Conservation (phyloP, 2,888 invertebrate species). For the Ectobius pallidus region DNA sequence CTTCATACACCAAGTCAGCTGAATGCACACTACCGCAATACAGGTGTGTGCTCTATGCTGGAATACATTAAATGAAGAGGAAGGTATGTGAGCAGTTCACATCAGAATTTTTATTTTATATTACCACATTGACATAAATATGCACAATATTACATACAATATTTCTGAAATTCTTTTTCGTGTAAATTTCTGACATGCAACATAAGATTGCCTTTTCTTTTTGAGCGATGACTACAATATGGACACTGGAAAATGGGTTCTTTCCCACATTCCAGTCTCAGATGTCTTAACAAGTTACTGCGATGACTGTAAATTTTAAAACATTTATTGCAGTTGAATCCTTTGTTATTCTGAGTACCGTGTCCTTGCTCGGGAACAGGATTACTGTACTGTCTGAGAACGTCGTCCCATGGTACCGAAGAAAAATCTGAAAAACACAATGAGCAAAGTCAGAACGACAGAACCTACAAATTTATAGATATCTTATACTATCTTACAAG, state of each 20-base stretch:
- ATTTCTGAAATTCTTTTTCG: not conserved
- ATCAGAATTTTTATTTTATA: not conserved
- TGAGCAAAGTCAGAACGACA: no score
- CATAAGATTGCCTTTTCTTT: slow-evolving; percentile 46
- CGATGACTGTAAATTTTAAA: slow-evolving; percentile 41
- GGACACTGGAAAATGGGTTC: slow-evolving; percentile 49
- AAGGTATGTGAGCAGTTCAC: not conserved
- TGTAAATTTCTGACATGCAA: slow-evolving; percentile 42
- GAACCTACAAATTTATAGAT: no score
- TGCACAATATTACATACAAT: no score
- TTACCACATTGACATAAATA: not conserved
- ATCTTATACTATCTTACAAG: no score
- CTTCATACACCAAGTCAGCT: no score
- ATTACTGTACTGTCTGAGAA: not conserved
- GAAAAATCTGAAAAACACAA: not conserved
- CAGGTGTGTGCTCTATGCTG: no score
- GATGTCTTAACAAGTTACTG: slow-evolving; percentile 43
- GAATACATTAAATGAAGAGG: no score
- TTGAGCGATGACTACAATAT: slow-evolving; percentile 46
- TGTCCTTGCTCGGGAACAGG: not conserved
- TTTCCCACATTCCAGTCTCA: slow-evolving; percentile 47
- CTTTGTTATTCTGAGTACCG: not conserved
- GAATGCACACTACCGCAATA: no score
- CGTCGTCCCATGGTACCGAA: not conserved
- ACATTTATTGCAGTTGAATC: slow-evolving; percentile 35